Percentiles rank a stretch among this genome's conserved stretches.
These are phyloP conservation scores for Sinocyclocheilus anshuiensis DNA, from an alignment of 2,113 vertebrate species.

Conservation along the genomic window DNA sequence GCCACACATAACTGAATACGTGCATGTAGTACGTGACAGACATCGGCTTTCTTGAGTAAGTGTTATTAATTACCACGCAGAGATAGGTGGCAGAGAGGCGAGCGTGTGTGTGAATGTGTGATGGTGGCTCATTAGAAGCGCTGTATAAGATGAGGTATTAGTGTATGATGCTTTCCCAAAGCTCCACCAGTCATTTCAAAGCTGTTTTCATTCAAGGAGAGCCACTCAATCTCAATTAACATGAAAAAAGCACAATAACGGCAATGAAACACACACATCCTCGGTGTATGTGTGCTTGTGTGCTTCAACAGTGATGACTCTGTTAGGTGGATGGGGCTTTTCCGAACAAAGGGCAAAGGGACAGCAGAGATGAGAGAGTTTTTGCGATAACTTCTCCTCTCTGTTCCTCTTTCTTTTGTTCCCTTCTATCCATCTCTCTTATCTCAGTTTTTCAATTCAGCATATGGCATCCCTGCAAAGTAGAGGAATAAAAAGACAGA, in stretches of 20 bases:
- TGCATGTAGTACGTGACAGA: conserved; percentile 44
- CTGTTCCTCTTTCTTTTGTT: conserved; percentile 38
- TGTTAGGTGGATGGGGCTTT: conserved; percentile 47
- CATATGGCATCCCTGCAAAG: conserved; percentile 49
- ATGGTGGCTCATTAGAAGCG: conserved; percentile 39
- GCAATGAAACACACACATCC: background rate
- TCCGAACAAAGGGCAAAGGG: conserved; percentile 56
- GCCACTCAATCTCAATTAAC: conserved; percentile 43
- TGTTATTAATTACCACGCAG: conserved; percentile 55
- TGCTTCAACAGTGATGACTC: conserved; percentile 50
- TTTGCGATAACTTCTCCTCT: conserved; percentile 46
- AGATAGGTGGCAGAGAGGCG: conserved; percentile 34
- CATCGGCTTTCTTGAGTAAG: conserved; percentile 53
- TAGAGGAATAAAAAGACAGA: conserved; percentile 37
- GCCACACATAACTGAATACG: conserved; percentile 39
- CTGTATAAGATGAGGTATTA: conserved; percentile 33
- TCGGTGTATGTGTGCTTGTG: background rate
- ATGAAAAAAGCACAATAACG: conserved; percentile 18
- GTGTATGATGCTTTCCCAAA: conserved; percentile 39
- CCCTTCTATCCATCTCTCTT: conserved; percentile 48
- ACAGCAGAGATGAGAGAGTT: conserved; percentile 48
- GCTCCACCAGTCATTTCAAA: conserved; percentile 26
- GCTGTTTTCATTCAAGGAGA: conserved; percentile 27
- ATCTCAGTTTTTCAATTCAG: conserved; percentile 36
- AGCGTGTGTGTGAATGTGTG: conserved; percentile 14